Base-by-base conservation (phyloP, 2,113 vertebrate genomes). In the Calyptommatus sinebrachiatus region DNA sequence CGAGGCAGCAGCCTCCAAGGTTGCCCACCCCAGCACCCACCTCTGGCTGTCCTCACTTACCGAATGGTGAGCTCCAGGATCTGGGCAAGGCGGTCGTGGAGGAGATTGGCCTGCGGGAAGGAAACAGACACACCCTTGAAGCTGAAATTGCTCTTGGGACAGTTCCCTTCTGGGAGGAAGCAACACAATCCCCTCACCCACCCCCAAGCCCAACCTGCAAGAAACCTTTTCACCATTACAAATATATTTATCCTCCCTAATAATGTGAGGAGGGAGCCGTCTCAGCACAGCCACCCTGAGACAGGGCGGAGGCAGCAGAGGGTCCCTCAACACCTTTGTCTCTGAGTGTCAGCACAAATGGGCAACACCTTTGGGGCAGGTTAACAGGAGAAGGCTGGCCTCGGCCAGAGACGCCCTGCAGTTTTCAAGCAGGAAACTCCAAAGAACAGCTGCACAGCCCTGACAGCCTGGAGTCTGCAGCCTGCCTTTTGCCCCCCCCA, bases 41-140 rank as follows among this genome's bases (percentile, higher is more conserved):
- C 78, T 3, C 46, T 35, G 6, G 22, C 31, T 1, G 26, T 18
- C 82, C 81, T 72, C 9, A 18, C 94, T 96, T 93, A 99, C 98
- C 98, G 95, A 81, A 99, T 98, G 4, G 98, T 99, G 31, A 99
- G 96, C 74, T 99, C 97, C 80, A 99, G 90, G 91, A 99, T 99
- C 81, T 99, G 97, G 7, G 98, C 95, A 87, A 99, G 94, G 77
- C 96, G 96, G 88, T 98, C 96, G 35, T 99, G 98, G 78, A 99
- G 93, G 92, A 99, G 91, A 90, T 97, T 98, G 1, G 98, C 97
- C 98, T 99, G 89, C 0, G 80, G 86, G 85, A 60, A 35, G 35
- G 69, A 57, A 5, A 80, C 72, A 60, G 29, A 48, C 74, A 68
- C 53, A 57, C 48, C 14, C 53, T 11, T 14, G 48, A 12, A 18